Base-by-base conservation (phyloP, 1,140 invertebrate species). In the Parasteatoda tepidariorum region DNA sequence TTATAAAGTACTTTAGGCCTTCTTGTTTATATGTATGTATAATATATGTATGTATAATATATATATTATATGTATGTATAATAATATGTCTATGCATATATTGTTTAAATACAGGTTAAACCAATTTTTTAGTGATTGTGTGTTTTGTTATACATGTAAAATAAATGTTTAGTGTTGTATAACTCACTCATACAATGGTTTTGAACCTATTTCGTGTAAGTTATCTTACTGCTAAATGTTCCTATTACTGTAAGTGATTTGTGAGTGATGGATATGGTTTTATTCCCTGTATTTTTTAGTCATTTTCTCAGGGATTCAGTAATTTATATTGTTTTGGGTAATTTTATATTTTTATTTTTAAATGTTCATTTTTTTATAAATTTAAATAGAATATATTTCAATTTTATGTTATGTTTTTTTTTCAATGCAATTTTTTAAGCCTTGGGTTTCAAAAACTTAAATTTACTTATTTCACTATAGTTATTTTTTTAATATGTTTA, bases 281-380 rank as follows among this genome's bases (percentile, higher is more conserved):
- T 59, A 54, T 59, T 15, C 31, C 66, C 34, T 11, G 48, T 1
- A 70, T 31, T 26, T 33, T 67, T 81, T 67, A 70, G 78, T 82
- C 57, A 82, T 70, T 82, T 71, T 82, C 78, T 82, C 78, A 82
- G 78, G 78, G 66, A 82, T 68, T 55, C 26, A 18, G 73, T 76
- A 62, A 66, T 34, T 48, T 31, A n/a, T 15, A 41, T 33, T 67
- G 30, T 26, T 62, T 34, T 67, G 26, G n/a, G 34, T 64, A 55
- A 64, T 26, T 22, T 18, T 68, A 34, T 22, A 54, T 68, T 28
- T 30, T 31, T 28, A 41, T 62, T 54, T 22, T 11, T 30, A 30
- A 33, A 73, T 41, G n/a, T 48, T 13, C 30, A 26, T 54, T 9
- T 24, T 11, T 75, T 48, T 11, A 22, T 6, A n/a, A 18, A 57